Evolutionary conservation across 2,888 invertebrate genomes (phyloP), one percentile per base, ranked within the genome.

Genomic region (Synanthedon vespiformis): DNA sequence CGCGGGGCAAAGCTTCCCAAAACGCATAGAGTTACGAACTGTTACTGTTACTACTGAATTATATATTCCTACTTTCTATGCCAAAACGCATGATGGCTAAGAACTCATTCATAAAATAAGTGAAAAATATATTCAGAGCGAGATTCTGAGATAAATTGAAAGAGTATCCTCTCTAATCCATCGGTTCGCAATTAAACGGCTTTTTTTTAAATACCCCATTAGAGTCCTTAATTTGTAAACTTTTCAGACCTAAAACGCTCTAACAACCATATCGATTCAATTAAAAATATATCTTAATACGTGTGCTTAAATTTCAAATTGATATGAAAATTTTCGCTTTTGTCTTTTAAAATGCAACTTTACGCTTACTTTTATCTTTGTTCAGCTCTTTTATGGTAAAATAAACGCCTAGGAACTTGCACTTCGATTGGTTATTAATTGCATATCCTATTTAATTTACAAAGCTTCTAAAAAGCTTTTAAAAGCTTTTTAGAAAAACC

Each of bases 191-290:
- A 61, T 64, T 62, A 62, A 63, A 59, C 58, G 59, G 34, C 10
- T 61, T 62, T 65, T 65, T 50, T 65, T 65, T 62, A 65, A 63
- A 64, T 61, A 58, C 61, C 62, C 63, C 64, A 65, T 65, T 65
- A 65, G 65, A 57, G 61, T 58, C 62, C 57, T 63, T 65, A 64
- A 65, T 65, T 65, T 63, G 65, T 61, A 60, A 60, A 53, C 55
- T 58, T 54, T 48, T 52, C 51, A 54, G 52, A 22, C 18, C 40
- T 49, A 57, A 53, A 56, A 56, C 57, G 52, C 54, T 54, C 53
- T 54, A 57, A 12, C 27, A 40, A 13, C 48, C 48, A 16, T 34
- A 49, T 18, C 18, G 14, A 48, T 44, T 13, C 44, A 44, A 48
- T 14, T 18, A 10, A 48, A 48, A 14, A 11, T 48, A 16, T 18